Conservation (phyloP, 1,140 invertebrate species). For the Adoxophyes honmai region DNA sequence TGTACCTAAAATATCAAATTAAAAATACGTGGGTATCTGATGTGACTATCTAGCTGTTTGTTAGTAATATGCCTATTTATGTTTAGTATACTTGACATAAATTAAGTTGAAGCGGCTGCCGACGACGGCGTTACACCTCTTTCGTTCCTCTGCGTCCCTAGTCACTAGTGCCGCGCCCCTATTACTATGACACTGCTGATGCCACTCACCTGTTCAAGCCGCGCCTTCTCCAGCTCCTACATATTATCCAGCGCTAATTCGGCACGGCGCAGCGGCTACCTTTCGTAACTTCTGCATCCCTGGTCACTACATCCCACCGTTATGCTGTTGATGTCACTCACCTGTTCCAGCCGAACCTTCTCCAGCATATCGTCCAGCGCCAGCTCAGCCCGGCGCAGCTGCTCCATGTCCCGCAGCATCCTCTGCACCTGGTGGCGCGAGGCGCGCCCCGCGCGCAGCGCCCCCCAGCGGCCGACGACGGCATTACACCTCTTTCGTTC, state of each 20-base stretch:
- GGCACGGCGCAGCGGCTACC: constrained; percentile 93
- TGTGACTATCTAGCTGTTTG: no score
- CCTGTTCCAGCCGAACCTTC: background rate
- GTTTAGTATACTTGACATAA: no score
- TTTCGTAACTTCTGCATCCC: constrained; percentile 87
- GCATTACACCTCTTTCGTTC: no score
- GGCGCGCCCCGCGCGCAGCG: constrained; percentile 91
- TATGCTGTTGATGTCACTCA: no score
- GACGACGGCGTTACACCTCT: no score
- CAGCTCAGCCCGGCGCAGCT: background rate
- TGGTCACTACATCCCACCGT: background rate
- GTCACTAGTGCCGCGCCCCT: constrained; percentile 88
- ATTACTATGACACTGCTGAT: constrained; percentile 31
- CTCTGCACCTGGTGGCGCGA: constrained; percentile 90
- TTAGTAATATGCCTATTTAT: no score
- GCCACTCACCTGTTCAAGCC: constrained; percentile 47
- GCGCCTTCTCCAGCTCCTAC: constrained; percentile 81
- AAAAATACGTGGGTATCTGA: no score
- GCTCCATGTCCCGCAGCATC: constrained; percentile 81
- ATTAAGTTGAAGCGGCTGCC: no score
- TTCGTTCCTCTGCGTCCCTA: no score
- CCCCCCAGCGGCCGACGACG: constrained; percentile 96
- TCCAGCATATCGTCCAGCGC: background rate
- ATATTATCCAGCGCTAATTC: constrained; percentile 91
- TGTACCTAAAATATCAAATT: no score